phyloP scores from a whole-genome alignment of 2,888 invertebrate species.

The Euphydryas editha region DNA sequence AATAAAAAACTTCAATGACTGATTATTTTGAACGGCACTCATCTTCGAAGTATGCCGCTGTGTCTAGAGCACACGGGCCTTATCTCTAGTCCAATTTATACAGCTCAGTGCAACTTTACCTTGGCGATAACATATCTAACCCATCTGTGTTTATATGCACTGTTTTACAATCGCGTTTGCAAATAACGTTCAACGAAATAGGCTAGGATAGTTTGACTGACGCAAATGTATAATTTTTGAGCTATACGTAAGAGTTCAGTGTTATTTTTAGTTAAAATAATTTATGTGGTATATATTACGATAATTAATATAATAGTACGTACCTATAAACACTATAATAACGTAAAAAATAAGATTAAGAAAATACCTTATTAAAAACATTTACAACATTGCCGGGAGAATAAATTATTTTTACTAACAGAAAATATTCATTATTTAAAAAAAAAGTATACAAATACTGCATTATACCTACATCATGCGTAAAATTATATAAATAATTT shows the following conservation, averaged over 20 bases:
- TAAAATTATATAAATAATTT: no score
- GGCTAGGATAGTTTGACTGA: slow-evolving; percentile 30
- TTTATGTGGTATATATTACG: no score
- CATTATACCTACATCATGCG: no score
- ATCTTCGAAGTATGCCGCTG: slow-evolving; percentile 29
- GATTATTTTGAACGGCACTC: slow-evolving; percentile 24
- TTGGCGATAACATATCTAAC: slow-evolving; percentile 38
- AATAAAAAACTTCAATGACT: slow-evolving; percentile 14
- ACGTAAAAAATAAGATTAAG: no score
- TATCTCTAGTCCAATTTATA: slow-evolving; percentile 38
- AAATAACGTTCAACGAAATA: slow-evolving; percentile 33
- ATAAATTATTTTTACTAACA: no score
- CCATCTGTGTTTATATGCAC: slow-evolving; percentile 37
- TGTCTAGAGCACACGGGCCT: slow-evolving; percentile 31
- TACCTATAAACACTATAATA: no score
- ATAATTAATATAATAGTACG: no score
- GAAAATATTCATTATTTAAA: no score
- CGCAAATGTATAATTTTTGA: not conserved
- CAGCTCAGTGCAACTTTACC: slow-evolving; percentile 39
- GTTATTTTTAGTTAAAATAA: no score
- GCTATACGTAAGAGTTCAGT: not conserved
- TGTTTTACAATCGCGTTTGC: slow-evolving; percentile 35
- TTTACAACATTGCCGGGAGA: no score
- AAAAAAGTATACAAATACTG: no score
- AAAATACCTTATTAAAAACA: no score